phyloP scores from a whole-genome alignment of 2,888 invertebrate genomes.

The Pristionchus exspectatus region DNA sequence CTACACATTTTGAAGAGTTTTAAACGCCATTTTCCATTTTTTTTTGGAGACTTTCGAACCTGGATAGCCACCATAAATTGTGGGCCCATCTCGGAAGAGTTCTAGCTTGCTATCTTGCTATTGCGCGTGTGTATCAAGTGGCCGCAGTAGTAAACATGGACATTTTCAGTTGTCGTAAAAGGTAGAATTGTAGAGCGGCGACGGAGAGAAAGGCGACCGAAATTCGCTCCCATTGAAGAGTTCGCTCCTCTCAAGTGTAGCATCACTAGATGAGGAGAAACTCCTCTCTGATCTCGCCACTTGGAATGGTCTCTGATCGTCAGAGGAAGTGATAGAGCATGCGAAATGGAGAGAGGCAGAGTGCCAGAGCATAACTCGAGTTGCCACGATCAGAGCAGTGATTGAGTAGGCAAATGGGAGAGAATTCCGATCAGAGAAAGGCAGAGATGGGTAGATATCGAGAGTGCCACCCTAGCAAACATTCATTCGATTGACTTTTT shows the following conservation, averaged over 20 bases:
- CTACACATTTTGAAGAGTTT: no score
- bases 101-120: neutral
- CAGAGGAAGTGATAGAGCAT: neutral
- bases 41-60: no score
- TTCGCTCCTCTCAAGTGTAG: conserved; percentile 42
- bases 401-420: no score
- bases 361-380: neutral
- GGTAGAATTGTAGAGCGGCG: neutral
- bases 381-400: neutral
- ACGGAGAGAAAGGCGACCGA: conserved; percentile 34
- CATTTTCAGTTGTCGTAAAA: conserved; percentile 49
- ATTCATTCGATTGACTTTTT: conserved; percentile 48
- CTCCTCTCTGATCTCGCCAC: neutral
- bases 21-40: no score
- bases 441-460: neutral
- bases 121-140: neutral
- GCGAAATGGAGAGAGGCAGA: neutral
- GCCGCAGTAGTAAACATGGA: neutral
- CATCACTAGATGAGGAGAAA: neutral
- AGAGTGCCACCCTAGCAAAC: conserved; percentile 3
- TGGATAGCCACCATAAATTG: no score
- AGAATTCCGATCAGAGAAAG: neutral
- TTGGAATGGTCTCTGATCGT: neutral
- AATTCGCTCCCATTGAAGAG: conserved; percentile 16
- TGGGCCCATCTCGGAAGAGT: neutral